Conservation (phyloP, 1,140 invertebrate genomes). For the Arion vulgaris region DNA sequence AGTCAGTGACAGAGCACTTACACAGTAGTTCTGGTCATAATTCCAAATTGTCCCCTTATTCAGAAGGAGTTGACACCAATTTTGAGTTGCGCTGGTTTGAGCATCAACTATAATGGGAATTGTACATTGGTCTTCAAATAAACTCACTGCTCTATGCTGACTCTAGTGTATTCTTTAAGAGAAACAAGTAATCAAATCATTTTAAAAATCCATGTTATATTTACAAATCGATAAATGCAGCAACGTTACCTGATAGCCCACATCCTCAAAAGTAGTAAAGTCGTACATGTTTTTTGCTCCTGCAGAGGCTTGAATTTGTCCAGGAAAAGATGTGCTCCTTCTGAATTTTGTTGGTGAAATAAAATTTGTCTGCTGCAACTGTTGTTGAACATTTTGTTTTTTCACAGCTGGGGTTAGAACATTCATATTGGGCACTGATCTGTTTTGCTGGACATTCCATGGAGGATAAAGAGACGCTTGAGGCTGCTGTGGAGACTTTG, state of each 20-base stretch:
- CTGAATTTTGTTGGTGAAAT: constrained; percentile 87
- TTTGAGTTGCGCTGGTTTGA: too few relatives aligned
- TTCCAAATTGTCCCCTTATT: too few relatives aligned
- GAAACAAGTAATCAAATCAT: too few relatives aligned
- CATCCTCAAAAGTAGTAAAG: constrained; percentile 77
- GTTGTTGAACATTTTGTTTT: constrained; percentile 60
- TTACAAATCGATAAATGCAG: too few relatives aligned
- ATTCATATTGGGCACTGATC: constrained; percentile 71
- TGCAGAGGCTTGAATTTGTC: constrained; percentile 81
- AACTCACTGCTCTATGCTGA: too few relatives aligned
- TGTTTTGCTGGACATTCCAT: constrained; percentile 59
- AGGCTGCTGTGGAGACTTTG: constrained; percentile 69
- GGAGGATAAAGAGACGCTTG: constrained; percentile 56
- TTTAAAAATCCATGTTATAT: too few relatives aligned
- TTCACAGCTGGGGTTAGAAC: constrained; percentile 60
- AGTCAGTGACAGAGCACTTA: too few relatives aligned
- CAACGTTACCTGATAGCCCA: constrained; percentile 40
- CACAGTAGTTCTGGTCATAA: too few relatives aligned
- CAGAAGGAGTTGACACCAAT: too few relatives aligned
- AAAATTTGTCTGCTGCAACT: constrained; percentile 71
- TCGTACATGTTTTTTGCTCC: constrained; percentile 78
- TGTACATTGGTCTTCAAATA: too few relatives aligned
- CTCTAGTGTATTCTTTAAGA: too few relatives aligned
- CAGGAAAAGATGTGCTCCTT: constrained; percentile 89
- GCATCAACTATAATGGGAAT: too few relatives aligned